Evolutionary conservation across 2,797 vertebrate species (phyloP), one percentile per base, ranked within the genome.

Genomic region (Parotocinclus haroldoi): DNA sequence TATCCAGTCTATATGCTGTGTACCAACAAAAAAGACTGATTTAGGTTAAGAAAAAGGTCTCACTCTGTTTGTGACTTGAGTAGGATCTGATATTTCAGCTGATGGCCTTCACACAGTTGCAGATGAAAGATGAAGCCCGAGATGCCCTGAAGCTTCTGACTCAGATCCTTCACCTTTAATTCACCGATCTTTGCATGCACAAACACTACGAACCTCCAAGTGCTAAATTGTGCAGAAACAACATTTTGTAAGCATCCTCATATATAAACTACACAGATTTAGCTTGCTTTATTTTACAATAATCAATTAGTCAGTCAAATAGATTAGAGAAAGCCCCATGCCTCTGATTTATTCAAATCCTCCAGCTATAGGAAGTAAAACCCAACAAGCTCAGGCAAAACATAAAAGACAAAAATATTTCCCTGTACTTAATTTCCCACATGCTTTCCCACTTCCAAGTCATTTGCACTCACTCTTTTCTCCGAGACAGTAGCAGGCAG

Each of bases 61-160:
- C 76, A 96, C 94, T 96, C 93, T 0, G 93, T 95, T 73, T 88
- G 87, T 0, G 93, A 91, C 58, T 94, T 91, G 72, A 96, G 90
- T 71, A 96, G 88, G 78, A 95, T 91, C 85, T 95, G 94, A 76
- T 94, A 91, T 78, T 94, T 95, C 17, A 89, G 85, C 42, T 89
- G 91, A 65, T 89, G 91, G 54, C 89, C 90, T 2, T 91, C 92
- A 62, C 91, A 92, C 54, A 96, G 87, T 82, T 94, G 93, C 42
- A 96, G 86, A 68, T 94, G 91, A 85, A 95, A 96, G 76, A 95
- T 92, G 48, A 94, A 93, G 46, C 93, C 94, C 0, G 93, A 91
- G 82, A 95, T 88, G 59, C 92, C 92, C 72, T 94, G 92, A 17
- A 93, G 87, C 84, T 93, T 94, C 85, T 90, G 89, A 79, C 92